A percentile compares a stretch with the other conserved stretches of the same genome.
These are phyloP conservation scores for Agonopterix arenella DNA, from an alignment of 2,888 invertebrate genomes.

Conservation along the genomic window DNA sequence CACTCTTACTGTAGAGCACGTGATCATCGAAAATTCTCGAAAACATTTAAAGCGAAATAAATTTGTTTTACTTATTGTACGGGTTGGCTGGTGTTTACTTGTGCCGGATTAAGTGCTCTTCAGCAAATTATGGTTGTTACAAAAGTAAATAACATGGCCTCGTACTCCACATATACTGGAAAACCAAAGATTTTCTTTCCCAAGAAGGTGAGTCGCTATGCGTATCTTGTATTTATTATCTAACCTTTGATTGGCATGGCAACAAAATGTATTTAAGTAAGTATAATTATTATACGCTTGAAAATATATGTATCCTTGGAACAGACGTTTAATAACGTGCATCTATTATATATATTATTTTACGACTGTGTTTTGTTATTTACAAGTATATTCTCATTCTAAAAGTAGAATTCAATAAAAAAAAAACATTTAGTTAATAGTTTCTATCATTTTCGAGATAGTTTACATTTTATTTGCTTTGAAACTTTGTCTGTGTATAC, in stretches of 20 bases:
- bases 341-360: too few species aligned
- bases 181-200: constrained; percentile 73
- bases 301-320: too few species aligned
- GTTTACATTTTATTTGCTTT: too few species aligned
- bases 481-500: too few species aligned
- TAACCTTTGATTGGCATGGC: constrained; percentile 5
- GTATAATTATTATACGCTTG: too few species aligned
- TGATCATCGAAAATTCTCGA: constrained; percentile 67
- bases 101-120: constrained; percentile 48
- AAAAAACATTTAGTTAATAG: too few species aligned
- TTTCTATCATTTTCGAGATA: too few species aligned
- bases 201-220: constrained; percentile 58
- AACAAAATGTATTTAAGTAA: constrained; percentile 7
- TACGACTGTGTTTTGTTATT: too few species aligned
- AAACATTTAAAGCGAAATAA: constrained; percentile 36
- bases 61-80: constrained; percentile 34
- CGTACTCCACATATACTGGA: constrained; percentile 69
- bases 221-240: not conserved
- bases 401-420: too few species aligned
- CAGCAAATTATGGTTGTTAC: constrained; percentile 71
- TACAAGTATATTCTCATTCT: too few species aligned
- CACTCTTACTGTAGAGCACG: constrained; percentile 41
- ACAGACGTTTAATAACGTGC: too few species aligned
- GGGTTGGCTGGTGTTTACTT: constrained; percentile 50
- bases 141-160: constrained; percentile 72